phyloP scores from a whole-genome alignment of 2,888 invertebrate genomes.

The Abrostola tripartita region DNA sequence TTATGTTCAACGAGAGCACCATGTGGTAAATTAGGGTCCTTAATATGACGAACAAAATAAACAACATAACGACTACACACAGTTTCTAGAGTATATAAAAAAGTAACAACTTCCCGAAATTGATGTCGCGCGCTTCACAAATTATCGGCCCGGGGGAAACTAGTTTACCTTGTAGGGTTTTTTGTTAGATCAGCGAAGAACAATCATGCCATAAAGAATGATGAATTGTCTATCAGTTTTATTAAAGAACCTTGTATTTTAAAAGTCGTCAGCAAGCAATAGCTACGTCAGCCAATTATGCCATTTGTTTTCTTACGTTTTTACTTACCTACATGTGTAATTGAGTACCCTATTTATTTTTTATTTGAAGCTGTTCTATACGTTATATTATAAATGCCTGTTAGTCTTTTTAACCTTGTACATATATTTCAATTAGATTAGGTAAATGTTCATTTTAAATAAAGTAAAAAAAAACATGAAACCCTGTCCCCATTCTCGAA shows the following conservation, averaged over 20 bases:
- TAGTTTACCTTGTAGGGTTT: slow-evolving; percentile 62
- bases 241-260: slow-evolving; percentile 30
- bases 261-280: slow-evolving; percentile 30
- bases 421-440: too few species aligned
- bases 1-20: slow-evolving; percentile 75
- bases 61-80: slow-evolving; percentile 79
- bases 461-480: too few species aligned
- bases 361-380: too few species aligned
- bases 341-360: neutral
- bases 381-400: too few species aligned
- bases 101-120: slow-evolving; percentile 72
- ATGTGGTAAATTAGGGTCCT: slow-evolving; percentile 86
- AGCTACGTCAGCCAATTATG: too few species aligned
- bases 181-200: slow-evolving; percentile 37
- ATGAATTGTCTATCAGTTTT: slow-evolving; percentile 52
- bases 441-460: too few species aligned
- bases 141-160: slow-evolving; percentile 69
- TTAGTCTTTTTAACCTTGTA: too few species aligned
- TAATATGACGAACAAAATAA: slow-evolving; percentile 78
- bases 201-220: slow-evolving; percentile 47
- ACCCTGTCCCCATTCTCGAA: too few species aligned
- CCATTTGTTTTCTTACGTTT: neutral
- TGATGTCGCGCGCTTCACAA: slow-evolving; percentile 75
- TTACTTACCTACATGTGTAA: neutral
- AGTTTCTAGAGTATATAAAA: slow-evolving; percentile 68